Evolutionary conservation across 2,113 vertebrate genomes (phyloP).

Genomic region (Laticauda laticaudata): DNA sequence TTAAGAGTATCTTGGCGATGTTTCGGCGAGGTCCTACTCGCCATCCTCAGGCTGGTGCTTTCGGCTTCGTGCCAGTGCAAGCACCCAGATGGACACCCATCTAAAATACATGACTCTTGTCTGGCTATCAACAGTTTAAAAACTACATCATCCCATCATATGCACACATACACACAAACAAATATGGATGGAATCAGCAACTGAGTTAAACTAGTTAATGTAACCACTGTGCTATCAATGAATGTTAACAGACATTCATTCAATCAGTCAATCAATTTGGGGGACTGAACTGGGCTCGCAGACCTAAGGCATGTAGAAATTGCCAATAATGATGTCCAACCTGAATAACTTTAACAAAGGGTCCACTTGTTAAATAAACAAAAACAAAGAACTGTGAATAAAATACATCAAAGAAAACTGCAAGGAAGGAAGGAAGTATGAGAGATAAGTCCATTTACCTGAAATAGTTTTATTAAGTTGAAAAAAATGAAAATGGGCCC

Average conservation of each 20-base stretch:
- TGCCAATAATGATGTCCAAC: not conserved
- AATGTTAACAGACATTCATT: not conserved
- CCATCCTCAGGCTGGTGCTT: too few relatives aligned
- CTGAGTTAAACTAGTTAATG: not conserved
- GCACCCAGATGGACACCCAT: not conserved
- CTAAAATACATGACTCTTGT: not conserved
- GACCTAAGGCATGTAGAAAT: not conserved
- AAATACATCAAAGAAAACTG: not conserved
- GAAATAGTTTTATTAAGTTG: not conserved
- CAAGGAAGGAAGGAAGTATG: not conserved
- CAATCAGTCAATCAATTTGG: not conserved
- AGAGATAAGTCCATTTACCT: not conserved
- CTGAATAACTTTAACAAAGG: not conserved
- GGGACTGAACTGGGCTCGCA: not conserved
- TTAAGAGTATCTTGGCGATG: too few relatives aligned
- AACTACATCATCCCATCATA: not conserved
- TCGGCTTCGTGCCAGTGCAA: too few relatives aligned
- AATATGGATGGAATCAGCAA: not conserved
- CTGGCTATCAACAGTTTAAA: not conserved
- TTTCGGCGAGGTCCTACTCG: too few relatives aligned
- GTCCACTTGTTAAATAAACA: not conserved
- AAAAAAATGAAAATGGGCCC: not conserved
- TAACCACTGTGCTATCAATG: not conserved
- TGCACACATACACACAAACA: not conserved
- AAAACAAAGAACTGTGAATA: not conserved